phyloP scores from a whole-genome alignment of 2,797 vertebrate genomes.

The Pantherophis vulpinus region DNA sequence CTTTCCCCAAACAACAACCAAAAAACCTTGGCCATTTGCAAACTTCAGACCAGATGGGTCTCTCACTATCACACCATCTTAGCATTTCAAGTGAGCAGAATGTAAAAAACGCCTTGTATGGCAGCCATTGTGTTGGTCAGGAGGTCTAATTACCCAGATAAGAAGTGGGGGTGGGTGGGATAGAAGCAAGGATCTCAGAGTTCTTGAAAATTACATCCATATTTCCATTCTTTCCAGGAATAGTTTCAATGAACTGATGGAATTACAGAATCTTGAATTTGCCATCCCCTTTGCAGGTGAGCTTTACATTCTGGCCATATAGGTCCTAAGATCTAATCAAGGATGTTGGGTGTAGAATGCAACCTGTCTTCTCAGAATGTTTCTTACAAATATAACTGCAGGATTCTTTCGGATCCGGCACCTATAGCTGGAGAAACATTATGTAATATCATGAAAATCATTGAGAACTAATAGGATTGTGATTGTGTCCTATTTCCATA shows the following conservation, averaged over 20 bases:
- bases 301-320: neutral
- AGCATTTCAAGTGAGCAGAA: neutral
- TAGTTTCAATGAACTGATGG: neutral
- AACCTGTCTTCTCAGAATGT: neutral
- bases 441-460: neutral
- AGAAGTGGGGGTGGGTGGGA: neutral
- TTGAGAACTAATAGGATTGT: neutral
- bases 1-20: neutral
- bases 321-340: neutral
- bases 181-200: neutral
- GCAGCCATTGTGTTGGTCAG: neutral
- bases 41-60: neutral
- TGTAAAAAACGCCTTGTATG: neutral
- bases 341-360: neutral
- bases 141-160: neutral
- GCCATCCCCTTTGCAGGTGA: neutral
- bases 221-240: neutral
- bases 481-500: neutral
- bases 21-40: neutral
- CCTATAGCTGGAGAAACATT: neutral
- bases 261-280: neutral
- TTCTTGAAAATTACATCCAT: neutral
- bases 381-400: neutral
- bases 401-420: neutral
- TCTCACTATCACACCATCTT: constrained; percentile 14